Evolutionary conservation across 2,113 vertebrate species (phyloP).

Genomic region (Pteruthius melanotis): DNA sequence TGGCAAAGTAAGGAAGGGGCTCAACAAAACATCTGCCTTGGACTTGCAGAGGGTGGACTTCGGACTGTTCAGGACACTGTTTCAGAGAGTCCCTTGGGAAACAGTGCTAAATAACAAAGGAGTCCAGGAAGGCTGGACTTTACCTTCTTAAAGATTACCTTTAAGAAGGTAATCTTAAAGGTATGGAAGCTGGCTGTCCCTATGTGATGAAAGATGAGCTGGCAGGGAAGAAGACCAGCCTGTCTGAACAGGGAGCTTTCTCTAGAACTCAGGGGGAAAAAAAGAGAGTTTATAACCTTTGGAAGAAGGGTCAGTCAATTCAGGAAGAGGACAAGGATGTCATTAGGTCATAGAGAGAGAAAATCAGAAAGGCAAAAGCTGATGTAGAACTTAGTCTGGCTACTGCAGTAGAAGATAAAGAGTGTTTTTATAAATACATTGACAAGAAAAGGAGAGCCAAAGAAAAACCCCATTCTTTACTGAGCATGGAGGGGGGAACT

Average conservation of each 20-base stretch:
- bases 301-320: not conserved
- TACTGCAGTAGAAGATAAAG: not conserved
- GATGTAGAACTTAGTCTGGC: not conserved
- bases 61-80: not conserved
- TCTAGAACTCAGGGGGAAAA: not conserved
- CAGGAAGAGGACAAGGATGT: not conserved
- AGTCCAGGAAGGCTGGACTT: not conserved
- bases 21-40: not conserved
- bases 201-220: not conserved
- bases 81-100: not conserved
- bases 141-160: too few species aligned
- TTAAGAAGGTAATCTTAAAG: not conserved
- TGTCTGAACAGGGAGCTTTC: not conserved
- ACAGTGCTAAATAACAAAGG: not conserved
- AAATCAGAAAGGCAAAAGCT: not conserved
- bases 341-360: not conserved
- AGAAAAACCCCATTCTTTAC: not conserved
- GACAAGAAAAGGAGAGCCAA: not conserved
- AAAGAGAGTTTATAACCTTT: not conserved
- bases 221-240: not conserved
- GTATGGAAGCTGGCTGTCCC: not conserved
- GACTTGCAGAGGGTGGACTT: not conserved
- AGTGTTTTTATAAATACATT: not conserved
- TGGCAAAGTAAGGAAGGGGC: not conserved
- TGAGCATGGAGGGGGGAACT: not conserved